These are phyloP conservation scores for Eretmocerus hayati DNA, from an alignment of 2,888 invertebrate species.

Conservation along the genomic window DNA sequence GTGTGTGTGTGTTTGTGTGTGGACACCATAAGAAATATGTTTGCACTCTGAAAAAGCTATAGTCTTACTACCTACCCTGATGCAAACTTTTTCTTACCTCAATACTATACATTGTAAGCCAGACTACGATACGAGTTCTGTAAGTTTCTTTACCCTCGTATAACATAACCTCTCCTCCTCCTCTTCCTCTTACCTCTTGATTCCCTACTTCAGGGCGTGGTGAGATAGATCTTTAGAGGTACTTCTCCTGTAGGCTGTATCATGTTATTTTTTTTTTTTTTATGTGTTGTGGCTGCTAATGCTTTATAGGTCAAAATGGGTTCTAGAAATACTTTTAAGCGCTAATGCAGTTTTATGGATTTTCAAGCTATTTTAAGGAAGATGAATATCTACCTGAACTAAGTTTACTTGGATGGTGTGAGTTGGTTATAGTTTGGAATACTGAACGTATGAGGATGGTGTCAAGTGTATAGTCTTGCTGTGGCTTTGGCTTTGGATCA, in stretches of 20 bases:
- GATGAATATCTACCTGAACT: background rate
- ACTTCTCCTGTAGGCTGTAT: background rate
- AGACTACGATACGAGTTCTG: background rate
- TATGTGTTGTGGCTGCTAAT: background rate
- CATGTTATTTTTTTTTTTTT: slow-evolving; percentile 3
- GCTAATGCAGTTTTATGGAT: slow-evolving; percentile 19
- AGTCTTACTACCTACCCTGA: background rate
- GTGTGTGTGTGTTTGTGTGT: too few species aligned
- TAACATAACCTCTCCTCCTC: too few species aligned
- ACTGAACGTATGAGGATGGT: too few species aligned
- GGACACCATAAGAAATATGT: slow-evolving; percentile 21
- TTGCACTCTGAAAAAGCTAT: slow-evolving; percentile 20
- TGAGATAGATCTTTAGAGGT: too few species aligned
- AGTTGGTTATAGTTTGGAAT: too few species aligned
- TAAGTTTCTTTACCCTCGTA: background rate
- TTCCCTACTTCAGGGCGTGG: too few species aligned
- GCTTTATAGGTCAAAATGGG: too few species aligned
- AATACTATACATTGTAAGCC: background rate
- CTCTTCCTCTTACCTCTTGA: background rate
- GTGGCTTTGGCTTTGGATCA: too few species aligned
- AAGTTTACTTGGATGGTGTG: too few species aligned
- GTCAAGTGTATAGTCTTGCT: too few species aligned
- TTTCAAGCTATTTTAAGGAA: background rate
- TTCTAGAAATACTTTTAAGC: too few species aligned
- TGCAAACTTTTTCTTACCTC: background rate